phyloP scores from a whole-genome alignment of 2,888 invertebrate genomes.

The Dusona sp. region DNA sequence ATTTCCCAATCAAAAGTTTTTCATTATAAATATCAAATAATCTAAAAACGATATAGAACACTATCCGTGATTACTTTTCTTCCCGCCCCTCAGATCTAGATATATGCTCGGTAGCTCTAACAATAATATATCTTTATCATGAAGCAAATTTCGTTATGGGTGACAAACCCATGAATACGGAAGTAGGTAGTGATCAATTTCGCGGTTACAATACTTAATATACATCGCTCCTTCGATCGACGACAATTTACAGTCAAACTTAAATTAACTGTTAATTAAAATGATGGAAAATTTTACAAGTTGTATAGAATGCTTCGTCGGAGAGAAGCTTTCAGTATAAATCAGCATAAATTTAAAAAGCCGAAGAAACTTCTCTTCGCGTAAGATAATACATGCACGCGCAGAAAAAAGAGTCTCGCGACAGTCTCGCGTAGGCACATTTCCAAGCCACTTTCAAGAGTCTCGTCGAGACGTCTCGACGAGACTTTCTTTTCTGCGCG shows the following conservation, averaged over 20 bases:
- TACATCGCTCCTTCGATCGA: not conserved
- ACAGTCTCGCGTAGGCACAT: no score
- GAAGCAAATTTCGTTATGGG: constrained; percentile 52
- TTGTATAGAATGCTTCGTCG: not conserved
- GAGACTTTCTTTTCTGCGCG: no score
- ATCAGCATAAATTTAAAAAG: not conserved
- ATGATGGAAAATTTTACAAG: not conserved
- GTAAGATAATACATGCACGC: no score
- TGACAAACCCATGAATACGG: constrained; percentile 58
- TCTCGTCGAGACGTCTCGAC: no score
- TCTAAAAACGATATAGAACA: not conserved
- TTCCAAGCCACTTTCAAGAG: no score
- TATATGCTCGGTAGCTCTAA: not conserved
- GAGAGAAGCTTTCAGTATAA: not conserved
- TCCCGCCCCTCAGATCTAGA: not conserved
- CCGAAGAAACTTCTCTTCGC: not conserved
- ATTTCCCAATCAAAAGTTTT: not conserved
- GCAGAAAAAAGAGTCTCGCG: no score
- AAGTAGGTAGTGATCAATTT: constrained; percentile 44
- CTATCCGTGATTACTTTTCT: constrained; percentile 17
- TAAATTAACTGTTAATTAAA: not conserved
- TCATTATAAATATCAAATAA: not conserved
- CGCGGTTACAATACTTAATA: not conserved
- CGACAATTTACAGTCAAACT: not conserved
- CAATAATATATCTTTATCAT: constrained; percentile 54